Percentiles rank a stretch among this genome's conserved stretches.
Conservation (phyloP, 2,113 vertebrate species). For the Sus scrofa region T2T-Sscrofa CM000816.6:73026501-73027000, state of each 20-base stretch:
- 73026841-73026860: neutral
- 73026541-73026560: neutral
- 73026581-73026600: neutral
- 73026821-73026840: neutral
- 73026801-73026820: constrained; percentile 21
- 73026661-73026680: constrained; percentile 21
- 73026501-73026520: neutral
- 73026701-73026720: constrained; percentile 9
- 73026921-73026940: constrained; percentile 6
- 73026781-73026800: constrained; percentile 8
- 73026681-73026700: constrained; percentile 23
- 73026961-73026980: neutral
- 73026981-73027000: neutral
- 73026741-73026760: constrained; percentile 66
- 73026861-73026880: neutral
- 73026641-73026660: constrained; percentile 40
- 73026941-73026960: neutral
- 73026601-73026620: neutral
- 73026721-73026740: constrained; percentile 54
- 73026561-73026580: neutral
- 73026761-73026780: neutral
- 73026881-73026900: neutral
- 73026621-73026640: neutral
- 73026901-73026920: neutral
- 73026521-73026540: neutral